Percentiles rank a stretch among this genome's conserved stretches.
Conservation (phyloP, 2,888 invertebrate genomes). For the Ellobium chinense region DNA sequence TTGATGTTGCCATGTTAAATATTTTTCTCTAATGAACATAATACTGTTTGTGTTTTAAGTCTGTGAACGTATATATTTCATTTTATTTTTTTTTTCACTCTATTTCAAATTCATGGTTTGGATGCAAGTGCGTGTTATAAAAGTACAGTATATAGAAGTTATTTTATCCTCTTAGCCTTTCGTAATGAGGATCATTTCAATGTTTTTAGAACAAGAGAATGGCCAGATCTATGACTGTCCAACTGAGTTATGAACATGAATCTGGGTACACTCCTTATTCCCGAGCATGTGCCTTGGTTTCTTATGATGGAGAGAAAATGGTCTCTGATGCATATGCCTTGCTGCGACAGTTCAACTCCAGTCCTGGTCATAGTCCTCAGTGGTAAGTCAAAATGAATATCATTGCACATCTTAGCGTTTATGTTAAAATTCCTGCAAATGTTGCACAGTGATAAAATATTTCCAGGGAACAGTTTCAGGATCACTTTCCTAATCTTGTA, state of each 20-base stretch:
- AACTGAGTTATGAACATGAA: slow-evolving; percentile 83
- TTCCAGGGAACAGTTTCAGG: too few relatives aligned
- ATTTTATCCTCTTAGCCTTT: too few relatives aligned
- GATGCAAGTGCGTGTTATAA: too few relatives aligned
- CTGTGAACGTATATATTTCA: not conserved
- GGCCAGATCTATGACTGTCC: slow-evolving; percentile 89
- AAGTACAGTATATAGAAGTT: too few relatives aligned
- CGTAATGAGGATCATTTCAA: not conserved
- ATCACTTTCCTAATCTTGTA: too few relatives aligned
- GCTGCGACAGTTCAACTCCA: slow-evolving; percentile 82
- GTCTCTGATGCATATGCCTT: slow-evolving; percentile 84
- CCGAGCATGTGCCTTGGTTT: slow-evolving; percentile 83
- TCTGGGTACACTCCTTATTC: slow-evolving; percentile 81
- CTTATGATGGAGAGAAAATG: slow-evolving; percentile 85
- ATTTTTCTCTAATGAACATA: too few relatives aligned
- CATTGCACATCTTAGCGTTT: too few relatives aligned
- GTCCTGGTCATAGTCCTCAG: slow-evolving; percentile 62
- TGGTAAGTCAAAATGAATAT: slow-evolving; percentile 76
- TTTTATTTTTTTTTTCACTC: too few relatives aligned
- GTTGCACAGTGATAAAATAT: too few relatives aligned
- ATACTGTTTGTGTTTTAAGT: not conserved
- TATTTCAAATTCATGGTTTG: too few relatives aligned
- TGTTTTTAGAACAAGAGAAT: slow-evolving; percentile 86
- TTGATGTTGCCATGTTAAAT: too few relatives aligned
- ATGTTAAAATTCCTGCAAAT: too few relatives aligned